Conservation (phyloP, 2,113 vertebrate species). For the Pseudolaguvia tuberculata region DNA sequence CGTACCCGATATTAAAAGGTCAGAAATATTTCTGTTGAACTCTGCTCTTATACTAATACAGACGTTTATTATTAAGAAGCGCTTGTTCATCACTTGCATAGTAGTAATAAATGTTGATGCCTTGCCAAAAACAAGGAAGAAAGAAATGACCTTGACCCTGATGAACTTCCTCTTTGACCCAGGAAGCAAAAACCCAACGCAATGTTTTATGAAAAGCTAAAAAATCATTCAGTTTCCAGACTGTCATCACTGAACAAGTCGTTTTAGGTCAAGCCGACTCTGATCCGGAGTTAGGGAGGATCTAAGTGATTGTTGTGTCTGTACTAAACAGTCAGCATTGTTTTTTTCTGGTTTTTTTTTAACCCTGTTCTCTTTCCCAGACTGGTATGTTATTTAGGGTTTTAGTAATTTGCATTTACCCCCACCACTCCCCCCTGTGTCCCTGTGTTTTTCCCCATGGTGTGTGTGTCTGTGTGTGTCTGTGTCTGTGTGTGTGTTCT, state of each 20-base stretch:
- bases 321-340: slow-evolving; percentile 15
- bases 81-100: background rate
- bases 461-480: slow-evolving; percentile 49
- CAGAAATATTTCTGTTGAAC: slow-evolving; percentile 1
- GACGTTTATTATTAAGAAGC: background rate
- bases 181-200: slow-evolving; percentile 7
- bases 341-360: background rate
- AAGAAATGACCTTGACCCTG: slow-evolving; percentile 33
- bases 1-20: background rate
- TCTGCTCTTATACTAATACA: background rate
- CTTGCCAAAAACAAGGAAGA: slow-evolving; percentile 20
- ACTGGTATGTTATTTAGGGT: slow-evolving; percentile 60
- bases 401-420: slow-evolving; percentile 55
- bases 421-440: slow-evolving; percentile 54
- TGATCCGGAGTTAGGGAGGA: background rate
- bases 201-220: slow-evolving; percentile 5
- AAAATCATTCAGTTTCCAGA: background rate
- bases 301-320: slow-evolving; percentile 6
- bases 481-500: slow-evolving; percentile 16
- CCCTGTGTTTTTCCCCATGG: slow-evolving; percentile 58
- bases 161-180: background rate
- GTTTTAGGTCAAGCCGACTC: slow-evolving; percentile 8
- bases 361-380: slow-evolving; percentile 45
- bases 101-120: background rate
- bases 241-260: background rate